Conservation (phyloP, 1,140 invertebrate genomes). For the Phthorimaea operculella region DNA sequence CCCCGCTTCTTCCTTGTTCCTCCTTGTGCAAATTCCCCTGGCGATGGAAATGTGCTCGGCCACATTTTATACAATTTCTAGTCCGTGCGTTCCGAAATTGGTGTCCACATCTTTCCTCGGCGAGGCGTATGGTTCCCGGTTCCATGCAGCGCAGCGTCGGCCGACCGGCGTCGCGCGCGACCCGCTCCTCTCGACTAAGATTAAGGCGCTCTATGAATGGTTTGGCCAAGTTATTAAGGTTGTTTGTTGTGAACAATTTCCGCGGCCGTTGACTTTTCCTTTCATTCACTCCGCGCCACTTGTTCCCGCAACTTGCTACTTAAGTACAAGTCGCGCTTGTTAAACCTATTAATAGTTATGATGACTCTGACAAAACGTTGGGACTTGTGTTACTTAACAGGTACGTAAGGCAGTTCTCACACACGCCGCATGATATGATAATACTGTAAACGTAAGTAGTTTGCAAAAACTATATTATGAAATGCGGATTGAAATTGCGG, state of each 20-base stretch:
- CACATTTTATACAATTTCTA: constrained; percentile 68
- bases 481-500: too few species aligned
- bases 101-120: constrained; percentile 33
- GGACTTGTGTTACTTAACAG: too few species aligned
- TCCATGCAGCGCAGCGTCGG: constrained; percentile 4
- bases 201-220: constrained; percentile 36
- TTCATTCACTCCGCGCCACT: constrained; percentile 39
- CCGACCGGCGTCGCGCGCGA: not conserved
- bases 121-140: constrained; percentile 22
- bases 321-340: constrained; percentile 8
- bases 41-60: constrained; percentile 65
- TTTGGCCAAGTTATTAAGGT: constrained; percentile 40
- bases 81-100: constrained; percentile 44
- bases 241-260: constrained; percentile 44
- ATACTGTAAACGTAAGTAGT: too few species aligned
- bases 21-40: constrained; percentile 67
- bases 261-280: constrained; percentile 49
- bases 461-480: too few species aligned
- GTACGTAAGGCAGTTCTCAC: too few species aligned
- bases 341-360: too few species aligned
- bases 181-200: constrained; percentile 17
- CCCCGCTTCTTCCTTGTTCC: constrained; percentile 61
- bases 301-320: constrained; percentile 23
- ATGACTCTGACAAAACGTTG: too few species aligned
- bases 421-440: too few species aligned